These are phyloP conservation scores for Apamea sordens DNA, from an alignment of 2,888 invertebrate genomes.

Conservation along the genomic window DNA sequence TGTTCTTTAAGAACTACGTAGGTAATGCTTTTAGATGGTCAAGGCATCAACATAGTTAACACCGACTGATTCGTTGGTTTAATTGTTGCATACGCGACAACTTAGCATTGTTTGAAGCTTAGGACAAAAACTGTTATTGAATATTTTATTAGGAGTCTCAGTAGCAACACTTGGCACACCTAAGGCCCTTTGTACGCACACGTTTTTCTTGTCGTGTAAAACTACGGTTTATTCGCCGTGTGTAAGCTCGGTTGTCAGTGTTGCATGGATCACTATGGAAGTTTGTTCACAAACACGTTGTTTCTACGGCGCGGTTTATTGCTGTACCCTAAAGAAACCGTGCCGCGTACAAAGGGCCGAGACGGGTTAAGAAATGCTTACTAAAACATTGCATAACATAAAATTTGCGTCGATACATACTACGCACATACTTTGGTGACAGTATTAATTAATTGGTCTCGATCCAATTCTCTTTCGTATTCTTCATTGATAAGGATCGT, in stretches of 20 bases:
- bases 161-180: not conserved
- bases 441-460: conserved; percentile 9
- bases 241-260: not conserved
- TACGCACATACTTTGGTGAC: not conserved
- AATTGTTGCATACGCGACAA: not conserved
- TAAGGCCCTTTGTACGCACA: not conserved
- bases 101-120: not conserved
- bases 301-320: not conserved
- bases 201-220: no score
- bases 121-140: not conserved
- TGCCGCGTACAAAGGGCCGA: not conserved
- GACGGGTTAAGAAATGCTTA: conserved; percentile 3
- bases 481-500: conserved; percentile 8
- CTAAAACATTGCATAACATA: conserved; percentile 1
- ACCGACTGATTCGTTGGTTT: not conserved
- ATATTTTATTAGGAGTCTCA: not conserved
- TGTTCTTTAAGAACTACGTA: not conserved
- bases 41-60: not conserved
- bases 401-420: not conserved
- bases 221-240: not conserved
- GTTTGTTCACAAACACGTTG: no score
- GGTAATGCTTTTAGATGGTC: not conserved
- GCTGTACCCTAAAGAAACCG: no score
- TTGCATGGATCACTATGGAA: not conserved
- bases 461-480: not conserved